A percentile compares a stretch with the other conserved stretches of the same genome.
phyloP scores from a whole-genome alignment of 2,797 vertebrate genomes.

The Rhynchonycteris naso region DNA sequence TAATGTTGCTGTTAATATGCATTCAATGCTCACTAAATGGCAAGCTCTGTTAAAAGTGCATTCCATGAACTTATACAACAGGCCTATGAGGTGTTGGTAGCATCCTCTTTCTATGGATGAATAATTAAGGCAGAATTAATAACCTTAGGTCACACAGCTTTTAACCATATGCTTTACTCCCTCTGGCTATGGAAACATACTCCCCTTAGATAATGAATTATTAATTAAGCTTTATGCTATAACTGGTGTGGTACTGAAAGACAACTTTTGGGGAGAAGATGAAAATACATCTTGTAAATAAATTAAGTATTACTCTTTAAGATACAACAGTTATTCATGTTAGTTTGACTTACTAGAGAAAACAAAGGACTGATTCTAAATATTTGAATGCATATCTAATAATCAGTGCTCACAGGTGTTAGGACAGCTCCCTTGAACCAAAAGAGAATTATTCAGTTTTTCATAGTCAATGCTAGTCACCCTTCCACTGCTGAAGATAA shows the following conservation, averaged over 20 bases:
- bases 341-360: neutral
- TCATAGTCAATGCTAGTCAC: neutral
- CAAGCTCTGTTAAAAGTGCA: neutral
- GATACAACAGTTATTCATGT: neutral
- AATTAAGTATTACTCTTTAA: constrained; percentile 39
- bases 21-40: neutral
- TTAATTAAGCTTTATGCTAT: neutral
- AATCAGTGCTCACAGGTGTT: neutral
- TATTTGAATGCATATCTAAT: neutral
- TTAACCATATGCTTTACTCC: neutral
- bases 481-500: neutral
- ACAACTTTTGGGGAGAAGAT: constrained; percentile 2
- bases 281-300: neutral
- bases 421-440: neutral
- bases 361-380: neutral
- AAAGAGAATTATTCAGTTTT: neutral
- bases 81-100: neutral
- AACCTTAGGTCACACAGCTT: neutral
- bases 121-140: constrained; percentile 10
- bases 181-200: neutral
- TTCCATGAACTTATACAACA: neutral
- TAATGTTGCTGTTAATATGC: neutral
- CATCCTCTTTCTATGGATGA: constrained; percentile 4
- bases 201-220: neutral
- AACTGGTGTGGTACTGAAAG: neutral